phyloP scores from a whole-genome alignment of 2,113 vertebrate species.

The Phyllostomus hastatus region DNA sequence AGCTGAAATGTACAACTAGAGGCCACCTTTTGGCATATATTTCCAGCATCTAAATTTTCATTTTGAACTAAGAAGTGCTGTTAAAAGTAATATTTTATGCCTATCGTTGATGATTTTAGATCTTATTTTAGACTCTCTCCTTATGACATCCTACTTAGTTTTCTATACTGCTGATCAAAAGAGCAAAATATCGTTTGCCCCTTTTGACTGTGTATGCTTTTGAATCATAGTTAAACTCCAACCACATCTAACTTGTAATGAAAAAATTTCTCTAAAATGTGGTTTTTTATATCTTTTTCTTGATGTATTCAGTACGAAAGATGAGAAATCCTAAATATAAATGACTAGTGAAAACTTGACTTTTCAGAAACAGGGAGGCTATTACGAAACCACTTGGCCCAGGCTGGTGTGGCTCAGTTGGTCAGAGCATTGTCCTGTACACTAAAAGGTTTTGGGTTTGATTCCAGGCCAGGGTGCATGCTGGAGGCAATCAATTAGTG shows the following conservation, averaged over 20 bases:
- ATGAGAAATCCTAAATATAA: conserved; percentile 16
- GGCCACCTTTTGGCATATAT: background rate
- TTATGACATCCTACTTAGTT: background rate
- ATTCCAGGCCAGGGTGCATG: too few relatives aligned
- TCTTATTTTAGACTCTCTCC: background rate
- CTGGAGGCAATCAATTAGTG: too few relatives aligned
- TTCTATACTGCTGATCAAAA: background rate
- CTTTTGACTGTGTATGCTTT: background rate
- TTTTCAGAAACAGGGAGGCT: conserved; percentile 37
- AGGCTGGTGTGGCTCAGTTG: too few relatives aligned
- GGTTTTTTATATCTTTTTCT: background rate
- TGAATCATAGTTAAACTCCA: background rate
- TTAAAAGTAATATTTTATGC: conserved; percentile 13
- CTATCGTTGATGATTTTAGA: background rate
- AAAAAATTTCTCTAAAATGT: background rate
- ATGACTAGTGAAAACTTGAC: background rate
- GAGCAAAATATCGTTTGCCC: background rate
- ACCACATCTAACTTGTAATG: background rate
- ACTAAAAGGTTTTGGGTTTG: too few relatives aligned
- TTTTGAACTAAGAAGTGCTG: background rate
- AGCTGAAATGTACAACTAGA: background rate
- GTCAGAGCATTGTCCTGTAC: too few relatives aligned
- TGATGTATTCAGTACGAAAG: background rate
- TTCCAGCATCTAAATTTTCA: background rate
- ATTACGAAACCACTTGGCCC: background rate